Evolutionary conservation across 2,113 vertebrate genomes (phyloP).

Genomic region (Butorides virescens): DNA sequence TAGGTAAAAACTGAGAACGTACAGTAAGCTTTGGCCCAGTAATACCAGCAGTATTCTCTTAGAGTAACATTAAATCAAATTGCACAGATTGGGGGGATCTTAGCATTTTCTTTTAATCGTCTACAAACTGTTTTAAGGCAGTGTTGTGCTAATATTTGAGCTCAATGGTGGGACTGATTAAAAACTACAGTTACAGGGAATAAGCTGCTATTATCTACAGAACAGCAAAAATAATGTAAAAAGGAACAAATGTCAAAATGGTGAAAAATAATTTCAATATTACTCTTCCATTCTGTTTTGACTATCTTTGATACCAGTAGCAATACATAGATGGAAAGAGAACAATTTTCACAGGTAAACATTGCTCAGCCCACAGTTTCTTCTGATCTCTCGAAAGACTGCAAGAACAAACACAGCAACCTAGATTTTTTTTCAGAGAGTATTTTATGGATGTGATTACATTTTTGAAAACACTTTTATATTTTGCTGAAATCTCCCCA

Average conservation of each 20-base stretch:
- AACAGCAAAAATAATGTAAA: background rate
- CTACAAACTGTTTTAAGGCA: background rate
- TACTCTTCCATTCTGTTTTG: background rate
- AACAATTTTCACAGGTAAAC: background rate
- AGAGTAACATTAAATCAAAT: background rate
- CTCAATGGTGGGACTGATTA: background rate
- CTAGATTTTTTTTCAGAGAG: background rate
- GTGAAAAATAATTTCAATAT: background rate
- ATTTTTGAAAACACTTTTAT: fast-evolving
- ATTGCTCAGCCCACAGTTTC: background rate
- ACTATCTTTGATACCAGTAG: background rate
- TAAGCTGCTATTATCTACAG: background rate
- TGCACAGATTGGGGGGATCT: background rate
- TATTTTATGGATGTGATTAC: background rate
- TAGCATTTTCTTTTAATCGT: background rate
- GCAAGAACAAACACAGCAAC: background rate
- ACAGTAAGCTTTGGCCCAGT: background rate
- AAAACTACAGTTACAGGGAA: background rate
- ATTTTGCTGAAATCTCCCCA: background rate
- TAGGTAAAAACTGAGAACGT: background rate
- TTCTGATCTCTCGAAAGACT: background rate
- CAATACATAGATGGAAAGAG: background rate
- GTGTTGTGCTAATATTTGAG: background rate
- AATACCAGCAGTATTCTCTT: background rate
- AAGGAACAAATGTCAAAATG: background rate